Conservation (phyloP, 1,140 invertebrate genomes). For the Muscidifurax raptorellus region DNA sequence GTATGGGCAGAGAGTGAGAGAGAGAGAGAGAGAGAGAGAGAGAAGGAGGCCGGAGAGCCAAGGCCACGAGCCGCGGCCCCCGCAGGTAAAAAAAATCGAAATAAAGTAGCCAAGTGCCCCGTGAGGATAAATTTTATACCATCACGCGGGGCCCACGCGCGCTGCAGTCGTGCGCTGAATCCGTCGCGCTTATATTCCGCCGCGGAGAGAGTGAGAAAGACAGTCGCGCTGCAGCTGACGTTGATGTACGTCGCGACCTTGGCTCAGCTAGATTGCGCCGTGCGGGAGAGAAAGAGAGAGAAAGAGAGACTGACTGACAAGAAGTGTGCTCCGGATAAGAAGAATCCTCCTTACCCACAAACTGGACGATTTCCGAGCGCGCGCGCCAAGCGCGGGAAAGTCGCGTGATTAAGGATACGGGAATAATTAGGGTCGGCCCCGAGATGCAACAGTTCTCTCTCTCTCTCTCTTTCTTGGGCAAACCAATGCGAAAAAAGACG, state of each 20-base stretch:
- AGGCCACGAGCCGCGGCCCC: not conserved
- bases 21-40: no score
- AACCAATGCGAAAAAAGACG: not conserved
- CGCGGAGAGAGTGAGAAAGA: constrained; percentile 35
- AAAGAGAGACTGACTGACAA: constrained; percentile 18
- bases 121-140: constrained; percentile 36
- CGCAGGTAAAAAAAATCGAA: not conserved
- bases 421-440: constrained; percentile 32
- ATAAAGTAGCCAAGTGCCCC: constrained; percentile 11
- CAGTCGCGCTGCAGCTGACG: constrained; percentile 44
- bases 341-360: constrained; percentile 28
- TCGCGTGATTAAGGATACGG: constrained; percentile 33
- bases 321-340: constrained; percentile 22
- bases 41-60: no score
- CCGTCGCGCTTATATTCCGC: not conserved
- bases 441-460: no score
- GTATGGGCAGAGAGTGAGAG: not conserved
- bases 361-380: not conserved
- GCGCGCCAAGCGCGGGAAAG: not conserved
- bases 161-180: not conserved
- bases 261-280: constrained; percentile 47
- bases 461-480: no score
- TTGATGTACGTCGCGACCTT: constrained; percentile 56
- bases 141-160: not conserved
- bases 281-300: not conserved